Percentiles rank a stretch among this genome's conserved stretches.
Conservation (phyloP, 2,888 invertebrate species). For the Acrocyrtus sp. region DNA sequence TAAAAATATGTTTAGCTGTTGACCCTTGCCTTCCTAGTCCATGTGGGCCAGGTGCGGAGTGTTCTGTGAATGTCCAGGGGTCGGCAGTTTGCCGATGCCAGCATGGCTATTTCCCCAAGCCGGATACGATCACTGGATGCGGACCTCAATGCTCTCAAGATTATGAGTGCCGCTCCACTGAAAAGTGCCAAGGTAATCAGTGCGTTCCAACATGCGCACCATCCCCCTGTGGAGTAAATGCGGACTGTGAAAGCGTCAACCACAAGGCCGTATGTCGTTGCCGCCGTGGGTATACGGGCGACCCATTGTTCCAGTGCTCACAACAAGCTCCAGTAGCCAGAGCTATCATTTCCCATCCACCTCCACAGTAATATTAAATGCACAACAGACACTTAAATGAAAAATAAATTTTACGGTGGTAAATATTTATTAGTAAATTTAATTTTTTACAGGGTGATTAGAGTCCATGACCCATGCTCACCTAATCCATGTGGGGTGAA, state of each 20-base stretch:
- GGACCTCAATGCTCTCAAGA: constrained; percentile 64
- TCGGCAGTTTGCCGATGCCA: constrained; percentile 62
- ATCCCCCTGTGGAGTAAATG: constrained; percentile 56
- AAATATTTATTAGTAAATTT: neutral
- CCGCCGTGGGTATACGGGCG: constrained; percentile 58
- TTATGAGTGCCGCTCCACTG: constrained; percentile 57
- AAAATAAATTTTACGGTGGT: neutral
- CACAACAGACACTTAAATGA: neutral
- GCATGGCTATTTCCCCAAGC: constrained; percentile 65
- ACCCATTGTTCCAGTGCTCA: constrained; percentile 60
- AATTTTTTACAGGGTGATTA: constrained; percentile 53
- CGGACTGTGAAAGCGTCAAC: constrained; percentile 61
- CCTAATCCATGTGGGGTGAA: constrained; percentile 78
- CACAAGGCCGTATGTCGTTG: constrained; percentile 54
- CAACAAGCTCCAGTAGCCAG: constrained; percentile 60
- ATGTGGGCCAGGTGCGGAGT: constrained; percentile 63
- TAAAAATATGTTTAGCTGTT: constrained; percentile 30
- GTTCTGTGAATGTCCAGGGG: constrained; percentile 61
- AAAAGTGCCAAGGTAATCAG: constrained; percentile 56
- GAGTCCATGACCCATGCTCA: constrained; percentile 59
- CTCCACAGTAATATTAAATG: constrained; percentile 59
- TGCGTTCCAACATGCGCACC: constrained; percentile 58
- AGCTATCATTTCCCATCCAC: constrained; percentile 59
- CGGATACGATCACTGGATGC: constrained; percentile 65
- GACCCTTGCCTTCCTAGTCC: constrained; percentile 64